Evolutionary conservation across 2,113 vertebrate genomes (phyloP), one percentile per base, ranked within the genome.

Genomic region (Chitala chitala): DNA sequence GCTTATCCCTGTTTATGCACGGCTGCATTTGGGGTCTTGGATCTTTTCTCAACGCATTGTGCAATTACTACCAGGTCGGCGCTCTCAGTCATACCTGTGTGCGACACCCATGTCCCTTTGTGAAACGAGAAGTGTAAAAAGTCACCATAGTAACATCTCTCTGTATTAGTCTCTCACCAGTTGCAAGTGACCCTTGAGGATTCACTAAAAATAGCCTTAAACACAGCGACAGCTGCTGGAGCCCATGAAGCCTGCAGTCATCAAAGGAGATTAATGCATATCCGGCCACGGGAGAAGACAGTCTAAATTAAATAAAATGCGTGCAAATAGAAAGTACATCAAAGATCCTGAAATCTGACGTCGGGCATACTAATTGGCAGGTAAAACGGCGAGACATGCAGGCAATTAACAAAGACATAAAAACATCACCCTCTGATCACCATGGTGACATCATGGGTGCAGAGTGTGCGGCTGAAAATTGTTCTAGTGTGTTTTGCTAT

Each of bases 371-470:
- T 8, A 12, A 46, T 22, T 61, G 26, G 12, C 22, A n/a, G 22
- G 29, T 5, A 24, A 51, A 51, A 22, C 58, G 33, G 58, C 24
- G 54, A 17, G 70, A 24, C 51, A 56, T 55, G 13, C 3, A 58
- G 36, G 29, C 59, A 22, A 74, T 74, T 53, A 64, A 33, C 58
- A n/a, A 51, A 29, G 48, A 36, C 72, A 66, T 17, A 42, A 13
- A 17, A 42, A 66, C 24, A 65, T 36, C 55, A 61, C 31, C 29
- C 12, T 8, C 29, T n/a, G 31, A 75, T 69, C 20, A 56, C 64
- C 64, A 75, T 75, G 64, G 73, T 69, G 73, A 75, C 38, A 46
- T 46, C 33, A 53, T 38, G 73, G 38, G 50, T 65, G 33, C n/a
- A 17, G 55, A 61, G 50, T 44, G 24, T 48, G 40, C 26, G 46